Evolutionary conservation across 1,140 invertebrate species (phyloP).

Genomic region (Procambarus clarkii): DNA sequence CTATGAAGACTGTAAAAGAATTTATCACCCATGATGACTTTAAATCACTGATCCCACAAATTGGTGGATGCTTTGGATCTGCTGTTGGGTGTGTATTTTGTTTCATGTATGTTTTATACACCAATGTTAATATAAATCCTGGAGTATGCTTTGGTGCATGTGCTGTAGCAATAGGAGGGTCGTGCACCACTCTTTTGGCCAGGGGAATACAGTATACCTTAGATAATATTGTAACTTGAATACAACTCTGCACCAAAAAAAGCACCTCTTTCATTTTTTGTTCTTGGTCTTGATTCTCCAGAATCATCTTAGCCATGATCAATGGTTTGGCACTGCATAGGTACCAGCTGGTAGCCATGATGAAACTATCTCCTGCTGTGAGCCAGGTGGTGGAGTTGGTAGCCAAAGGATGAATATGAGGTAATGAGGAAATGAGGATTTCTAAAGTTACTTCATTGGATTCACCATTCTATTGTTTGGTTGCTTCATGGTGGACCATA

Average conservation of each 20-base stretch:
- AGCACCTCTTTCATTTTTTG: slow-evolving; percentile 32
- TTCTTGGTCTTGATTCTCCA: slow-evolving; percentile 61
- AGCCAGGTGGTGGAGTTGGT: slow-evolving; percentile 43
- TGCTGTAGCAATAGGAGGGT: slow-evolving; percentile 60
- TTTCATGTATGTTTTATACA: slow-evolving; percentile 43
- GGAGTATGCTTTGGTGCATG: slow-evolving; percentile 70
- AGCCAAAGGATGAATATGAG: slow-evolving; percentile 43
- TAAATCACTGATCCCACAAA: slow-evolving; percentile 55
- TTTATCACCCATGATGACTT: slow-evolving; percentile 43
- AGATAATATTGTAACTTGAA: slow-evolving; percentile 64
- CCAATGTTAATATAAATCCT: slow-evolving; percentile 52
- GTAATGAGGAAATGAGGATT: slow-evolving; percentile 11
- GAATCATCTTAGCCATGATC: slow-evolving; percentile 18
- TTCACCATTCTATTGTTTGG: slow-evolving; percentile 36
- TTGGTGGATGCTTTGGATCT: slow-evolving; percentile 58
- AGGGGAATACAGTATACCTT: slow-evolving; percentile 54
- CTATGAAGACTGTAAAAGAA: background rate
- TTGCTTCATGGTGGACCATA: slow-evolving; percentile 14
- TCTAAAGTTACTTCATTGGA: slow-evolving; percentile 17
- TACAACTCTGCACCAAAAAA: slow-evolving; percentile 67
- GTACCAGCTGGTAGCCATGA: slow-evolving; percentile 59
- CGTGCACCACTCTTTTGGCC: slow-evolving; percentile 43
- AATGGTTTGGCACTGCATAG: slow-evolving; percentile 46
- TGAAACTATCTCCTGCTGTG: slow-evolving; percentile 47
- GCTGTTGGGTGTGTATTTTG: slow-evolving; percentile 63